Evolutionary conservation across 1,140 invertebrate species (phyloP).

Genomic region (Macrosteles quadrilineatus): DNA sequence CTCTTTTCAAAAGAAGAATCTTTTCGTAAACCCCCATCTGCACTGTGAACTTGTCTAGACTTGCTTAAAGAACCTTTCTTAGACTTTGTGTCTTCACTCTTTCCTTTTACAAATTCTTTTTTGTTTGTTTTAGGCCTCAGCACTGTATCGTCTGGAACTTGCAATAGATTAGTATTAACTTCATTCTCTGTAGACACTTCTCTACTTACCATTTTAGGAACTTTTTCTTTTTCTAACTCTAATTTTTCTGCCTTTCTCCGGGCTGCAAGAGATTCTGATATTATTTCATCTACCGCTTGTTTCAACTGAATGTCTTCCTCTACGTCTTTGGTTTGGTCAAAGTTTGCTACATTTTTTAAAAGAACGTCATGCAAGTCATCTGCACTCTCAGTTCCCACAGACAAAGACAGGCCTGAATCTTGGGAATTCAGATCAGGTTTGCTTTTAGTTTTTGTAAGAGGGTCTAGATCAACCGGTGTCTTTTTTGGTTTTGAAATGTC

Average conservation of each 20-base stretch:
- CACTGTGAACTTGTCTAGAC: slow-evolving; percentile 39
- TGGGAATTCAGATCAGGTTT: slow-evolving; percentile 51
- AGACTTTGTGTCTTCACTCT: slow-evolving; percentile 38
- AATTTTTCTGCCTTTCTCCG: neutral
- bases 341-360: slow-evolving; percentile 17
- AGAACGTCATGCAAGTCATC: slow-evolving; percentile 39
- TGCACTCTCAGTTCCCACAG: slow-evolving; percentile 40
- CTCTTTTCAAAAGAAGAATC: slow-evolving; percentile 39
- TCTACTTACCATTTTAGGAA: slow-evolving; percentile 6
- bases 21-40: slow-evolving; percentile 40
- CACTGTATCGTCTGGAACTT: slow-evolving; percentile 14
- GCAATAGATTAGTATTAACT: slow-evolving; percentile 11
- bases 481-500: slow-evolving; percentile 51
- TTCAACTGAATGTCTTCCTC: slow-evolving; percentile 56
- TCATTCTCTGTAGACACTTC: neutral
- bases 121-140: slow-evolving; percentile 24
- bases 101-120: slow-evolving; percentile 39
- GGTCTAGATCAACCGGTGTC: slow-evolving; percentile 48
- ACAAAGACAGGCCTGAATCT: slow-evolving; percentile 45
- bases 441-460: slow-evolving; percentile 55
- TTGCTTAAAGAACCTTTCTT: slow-evolving; percentile 38
- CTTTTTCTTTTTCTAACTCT: neutral
- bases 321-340: slow-evolving; percentile 47
- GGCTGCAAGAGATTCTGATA: neutral
- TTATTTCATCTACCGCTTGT: slow-evolving; percentile 46